phyloP scores from a whole-genome alignment of 2,888 invertebrate species.

The Eremobia ochroleuca region DNA sequence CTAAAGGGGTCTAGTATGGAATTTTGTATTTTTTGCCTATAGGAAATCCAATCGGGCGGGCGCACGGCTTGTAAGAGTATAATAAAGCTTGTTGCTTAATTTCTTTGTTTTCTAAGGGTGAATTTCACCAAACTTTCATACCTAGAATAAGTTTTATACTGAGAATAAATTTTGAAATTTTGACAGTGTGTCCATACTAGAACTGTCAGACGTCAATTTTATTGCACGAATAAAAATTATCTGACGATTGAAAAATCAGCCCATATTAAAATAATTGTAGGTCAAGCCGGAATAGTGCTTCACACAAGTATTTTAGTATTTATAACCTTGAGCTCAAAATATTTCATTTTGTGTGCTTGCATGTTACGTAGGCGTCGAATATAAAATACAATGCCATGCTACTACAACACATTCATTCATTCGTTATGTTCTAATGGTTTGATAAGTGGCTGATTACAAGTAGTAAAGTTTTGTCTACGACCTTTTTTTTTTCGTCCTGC shows the following conservation, averaged over 20 bases:
- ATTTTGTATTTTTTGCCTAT: too few relatives aligned
- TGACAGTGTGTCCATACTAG: neutral
- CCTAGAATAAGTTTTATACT: too few relatives aligned
- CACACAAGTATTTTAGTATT: neutral
- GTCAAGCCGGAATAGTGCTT: slow-evolving; percentile 20
- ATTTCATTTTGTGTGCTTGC: neutral
- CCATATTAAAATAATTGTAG: neutral
- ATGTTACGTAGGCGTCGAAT: slow-evolving; percentile 10
- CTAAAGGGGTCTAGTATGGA: too few relatives aligned
- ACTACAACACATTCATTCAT: neutral
- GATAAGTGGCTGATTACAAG: neutral
- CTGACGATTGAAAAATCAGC: neutral
- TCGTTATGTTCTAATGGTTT: slow-evolving; percentile 9
- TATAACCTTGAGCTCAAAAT: slow-evolving; percentile 41
- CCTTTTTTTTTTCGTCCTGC: neutral
- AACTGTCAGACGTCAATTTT: neutral
- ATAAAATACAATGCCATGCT: slow-evolving; percentile 10
- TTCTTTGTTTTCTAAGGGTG: neutral
- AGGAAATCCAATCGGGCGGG: too few relatives aligned
- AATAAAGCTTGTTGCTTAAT: neutral
- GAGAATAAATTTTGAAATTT: neutral
- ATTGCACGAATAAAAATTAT: neutral
- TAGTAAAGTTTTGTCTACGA: neutral
- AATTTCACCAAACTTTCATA: too few relatives aligned
- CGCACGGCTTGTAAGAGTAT: too few relatives aligned